Conservation (phyloP, 2,113 vertebrate species). For the Gyps fulvus region DNA sequence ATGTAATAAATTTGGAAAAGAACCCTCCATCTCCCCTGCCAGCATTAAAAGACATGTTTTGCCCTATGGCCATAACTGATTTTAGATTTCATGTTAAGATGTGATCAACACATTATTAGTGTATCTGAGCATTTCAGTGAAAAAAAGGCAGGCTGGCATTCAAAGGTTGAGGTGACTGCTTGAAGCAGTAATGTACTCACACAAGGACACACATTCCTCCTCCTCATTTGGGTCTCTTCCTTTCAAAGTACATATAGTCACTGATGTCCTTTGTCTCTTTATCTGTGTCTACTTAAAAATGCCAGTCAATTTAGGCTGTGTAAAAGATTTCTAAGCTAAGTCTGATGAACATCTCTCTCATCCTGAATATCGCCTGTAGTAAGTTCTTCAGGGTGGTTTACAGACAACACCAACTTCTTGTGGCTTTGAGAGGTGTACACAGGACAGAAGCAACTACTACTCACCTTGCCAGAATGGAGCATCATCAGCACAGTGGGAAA, state of each 20-base stretch:
- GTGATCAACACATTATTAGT: not conserved
- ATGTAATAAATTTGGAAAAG: slow-evolving; percentile 5
- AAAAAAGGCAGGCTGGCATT: not conserved
- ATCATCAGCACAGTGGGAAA: slow-evolving; percentile 19
- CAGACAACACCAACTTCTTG: not conserved
- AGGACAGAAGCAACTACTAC: not conserved
- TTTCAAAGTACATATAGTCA: not conserved
- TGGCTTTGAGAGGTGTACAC: slow-evolving; percentile 31
- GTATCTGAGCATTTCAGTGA: not conserved
- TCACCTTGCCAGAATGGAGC: not conserved
- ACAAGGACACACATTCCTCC: not conserved
- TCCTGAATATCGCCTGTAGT: slow-evolving; percentile 18
- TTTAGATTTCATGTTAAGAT: slow-evolving; percentile 31
- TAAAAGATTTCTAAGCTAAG: not conserved
- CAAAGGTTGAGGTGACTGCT: not conserved
- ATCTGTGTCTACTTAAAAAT: not conserved
- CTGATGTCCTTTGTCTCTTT: not conserved
- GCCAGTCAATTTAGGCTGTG: not conserved
- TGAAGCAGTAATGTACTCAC: not conserved
- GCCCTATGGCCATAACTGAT: not conserved
- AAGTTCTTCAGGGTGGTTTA: not conserved
- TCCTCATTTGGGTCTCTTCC: not conserved
- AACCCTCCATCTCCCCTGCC: not conserved
- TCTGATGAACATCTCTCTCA: slow-evolving; percentile 43
- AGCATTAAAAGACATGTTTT: not conserved